Conservation (phyloP, 2,797 vertebrate genomes). For the Telmatherina bonti region DNA sequence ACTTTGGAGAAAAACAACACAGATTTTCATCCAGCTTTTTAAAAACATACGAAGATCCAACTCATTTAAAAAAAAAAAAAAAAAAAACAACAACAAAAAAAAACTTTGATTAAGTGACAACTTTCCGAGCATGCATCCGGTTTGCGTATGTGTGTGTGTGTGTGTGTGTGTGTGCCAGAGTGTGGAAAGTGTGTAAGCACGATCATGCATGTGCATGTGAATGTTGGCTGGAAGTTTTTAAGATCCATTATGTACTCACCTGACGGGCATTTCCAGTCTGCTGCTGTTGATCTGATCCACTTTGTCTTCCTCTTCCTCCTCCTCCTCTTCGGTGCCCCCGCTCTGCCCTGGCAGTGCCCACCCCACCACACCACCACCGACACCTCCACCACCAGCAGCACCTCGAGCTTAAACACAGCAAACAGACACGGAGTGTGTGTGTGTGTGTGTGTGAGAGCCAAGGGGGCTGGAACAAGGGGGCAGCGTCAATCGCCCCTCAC, state of each 20-base stretch:
- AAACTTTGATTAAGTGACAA: slow-evolving; percentile 30
- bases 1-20: background rate
- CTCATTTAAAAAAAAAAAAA: slow-evolving; percentile 14
- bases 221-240: slow-evolving; percentile 60
- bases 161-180: slow-evolving; percentile 9
- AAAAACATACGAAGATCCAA: slow-evolving; percentile 6
- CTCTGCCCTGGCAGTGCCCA: slow-evolving; percentile 70
- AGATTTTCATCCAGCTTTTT: background rate
- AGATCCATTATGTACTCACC: slow-evolving; percentile 80
- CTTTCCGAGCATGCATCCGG: slow-evolving; percentile 22
- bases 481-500: slow-evolving; percentile 70
- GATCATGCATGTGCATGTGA: background rate
- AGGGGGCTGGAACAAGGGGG: slow-evolving; percentile 66
- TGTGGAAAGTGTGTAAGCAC: slow-evolving; percentile 24
- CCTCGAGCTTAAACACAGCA: slow-evolving; percentile 73
- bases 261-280: slow-evolving; percentile 85
- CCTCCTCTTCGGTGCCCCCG: slow-evolving; percentile 62
- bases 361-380: slow-evolving; percentile 48
- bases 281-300: slow-evolving; percentile 71
- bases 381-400: slow-evolving; percentile 47
- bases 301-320: slow-evolving; percentile 68
- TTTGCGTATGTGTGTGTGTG: slow-evolving; percentile 1
- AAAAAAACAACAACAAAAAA: slow-evolving; percentile 13
- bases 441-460: slow-evolving; percentile 57
- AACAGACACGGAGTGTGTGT: slow-evolving; percentile 73